phyloP scores from a whole-genome alignment of 2,797 vertebrate species.

The Sebastes diploproa region DNA sequence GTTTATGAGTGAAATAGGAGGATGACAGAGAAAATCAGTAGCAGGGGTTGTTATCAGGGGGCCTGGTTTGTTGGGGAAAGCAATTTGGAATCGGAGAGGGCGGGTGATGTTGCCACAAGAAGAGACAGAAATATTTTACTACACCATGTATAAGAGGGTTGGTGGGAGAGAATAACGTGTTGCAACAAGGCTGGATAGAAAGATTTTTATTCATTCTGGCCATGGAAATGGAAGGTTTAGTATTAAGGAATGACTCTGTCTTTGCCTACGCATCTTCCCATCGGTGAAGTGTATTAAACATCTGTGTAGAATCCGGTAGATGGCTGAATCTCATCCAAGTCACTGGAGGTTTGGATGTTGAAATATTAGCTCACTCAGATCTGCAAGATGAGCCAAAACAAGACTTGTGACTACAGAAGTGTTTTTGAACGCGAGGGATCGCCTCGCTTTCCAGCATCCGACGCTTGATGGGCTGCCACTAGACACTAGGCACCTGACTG shows the following conservation, averaged over 20 bases:
- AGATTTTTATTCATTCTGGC: conserved; percentile 10
- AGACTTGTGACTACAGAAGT: neutral
- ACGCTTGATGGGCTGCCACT: too few relatives aligned
- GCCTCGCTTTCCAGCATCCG: too few relatives aligned
- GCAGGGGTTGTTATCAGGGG: conserved; percentile 45
- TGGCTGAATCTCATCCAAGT: conserved; percentile 23
- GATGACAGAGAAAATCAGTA: conserved; percentile 52
- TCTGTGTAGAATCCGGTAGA: conserved; percentile 40
- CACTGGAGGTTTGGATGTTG: conserved; percentile 18
- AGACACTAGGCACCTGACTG: too few relatives aligned
- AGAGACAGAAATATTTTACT: conserved; percentile 41
- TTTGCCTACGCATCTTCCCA: conserved; percentile 19
- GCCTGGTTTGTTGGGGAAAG: conserved; percentile 52
- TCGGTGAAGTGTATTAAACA: conserved; percentile 18
- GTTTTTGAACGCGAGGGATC: too few relatives aligned
- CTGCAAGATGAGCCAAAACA: conserved; percentile 20
- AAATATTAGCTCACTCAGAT: conserved; percentile 14
- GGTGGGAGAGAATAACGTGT: neutral
- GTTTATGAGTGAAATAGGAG: conserved; percentile 51
- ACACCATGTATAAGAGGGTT: neutral
- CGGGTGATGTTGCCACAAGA: conserved; percentile 41
- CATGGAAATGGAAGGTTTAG: conserved; percentile 1
- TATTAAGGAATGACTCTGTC: neutral
- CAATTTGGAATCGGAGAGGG: conserved; percentile 26
- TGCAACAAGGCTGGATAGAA: neutral